Base-by-base conservation (phyloP, 2,888 invertebrate species). In the Lithosia quadra region DNA sequence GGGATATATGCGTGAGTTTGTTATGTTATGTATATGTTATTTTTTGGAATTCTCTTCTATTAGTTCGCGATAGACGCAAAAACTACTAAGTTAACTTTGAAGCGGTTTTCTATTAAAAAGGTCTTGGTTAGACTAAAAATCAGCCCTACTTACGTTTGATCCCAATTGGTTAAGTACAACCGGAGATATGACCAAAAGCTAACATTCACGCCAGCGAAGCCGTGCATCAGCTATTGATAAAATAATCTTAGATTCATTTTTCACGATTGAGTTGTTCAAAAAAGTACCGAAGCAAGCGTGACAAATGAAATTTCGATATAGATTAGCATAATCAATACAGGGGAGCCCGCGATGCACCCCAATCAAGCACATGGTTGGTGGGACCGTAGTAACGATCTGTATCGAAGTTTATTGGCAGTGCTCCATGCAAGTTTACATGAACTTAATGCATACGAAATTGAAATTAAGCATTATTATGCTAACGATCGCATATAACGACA, bases 311-410 rank as follows among this genome's bases (percentile, higher is more conserved):
- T 90, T 91, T 90, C 86, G 86, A 87, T 90, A 91, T 91, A 93
- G 92, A 94, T 94, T 93, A 90, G 83, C 94, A 94, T 95, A 94
- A 94, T 94, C 93, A 89, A 94, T 93, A 91, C 80, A 88, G 84
- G 72, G 86, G 82, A 90, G 85, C 88, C 86, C 89, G 86, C 84
- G 87, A 83, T 91, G 91, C 91, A 91, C 91, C 92, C 92, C 84
- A 72, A 68, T 75, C 74, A 65, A 75, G 74, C 72, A 77, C 72
- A 68, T 74, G 67, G 79, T 78, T 70, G 74, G 67, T 70, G 76
- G 80, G 65, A 74, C 76, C 78, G 87, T 84, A 84, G 87, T 83
- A 84, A 87, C 88, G 87, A 86, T 86, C 81, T 85, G 82, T 87
- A 88, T 87, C 86, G 82, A 90, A 91, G 84, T 92, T 92, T 92